Evolutionary conservation across 1,140 invertebrate genomes (phyloP), one percentile per base, ranked within the genome.

Genomic region (Mercenaria mercenaria): DNA sequence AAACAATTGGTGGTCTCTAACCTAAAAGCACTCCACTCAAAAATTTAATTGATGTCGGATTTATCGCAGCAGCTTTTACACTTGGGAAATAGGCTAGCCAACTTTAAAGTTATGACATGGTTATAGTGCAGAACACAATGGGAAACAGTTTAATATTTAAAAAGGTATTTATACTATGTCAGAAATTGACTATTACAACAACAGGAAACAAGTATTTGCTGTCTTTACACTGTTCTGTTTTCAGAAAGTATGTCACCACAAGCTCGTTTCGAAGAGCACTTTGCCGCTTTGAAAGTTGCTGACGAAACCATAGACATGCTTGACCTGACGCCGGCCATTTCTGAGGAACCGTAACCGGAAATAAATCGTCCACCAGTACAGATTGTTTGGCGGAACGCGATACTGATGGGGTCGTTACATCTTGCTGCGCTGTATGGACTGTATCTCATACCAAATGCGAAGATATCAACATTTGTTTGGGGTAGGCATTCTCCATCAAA

Each of bases 351-450:
- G 67, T 43, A 56, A 74, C 64, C 47, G 56, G 72, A 79, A 50
- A 34, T 29, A 23, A 15, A 43, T 11, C 61, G 89, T 15, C 91
- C 76, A 15, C 92, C 93, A 13, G 87, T 92, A 74, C 80, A 97
- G 93, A 97, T 99, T 41, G 99, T 99, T 0, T 99, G 99, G 99
- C 97, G 97, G 92, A 99, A 99, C 96, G 98, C 99, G 15, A 96
- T 98, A 8, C 95, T 98, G 0, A 99, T 99, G 95, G 94, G 96
- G 11, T 97, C 97, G 90, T 97, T 99, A n/a, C 99, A 99, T 96
- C 37, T 98, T 18, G 97, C 97, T 34, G 98, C 98, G 4, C 29
- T 99, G 0, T 99, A 99, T 94, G 98, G 98, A 37, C 92, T 98
- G 0, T 99, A 98, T 93, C 96, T 99, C 0, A 97, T 99, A 18